These are phyloP conservation scores for Atopsyche davidsoni DNA, from an alignment of 1,140 invertebrate genomes.

Conservation along the genomic window DNA sequence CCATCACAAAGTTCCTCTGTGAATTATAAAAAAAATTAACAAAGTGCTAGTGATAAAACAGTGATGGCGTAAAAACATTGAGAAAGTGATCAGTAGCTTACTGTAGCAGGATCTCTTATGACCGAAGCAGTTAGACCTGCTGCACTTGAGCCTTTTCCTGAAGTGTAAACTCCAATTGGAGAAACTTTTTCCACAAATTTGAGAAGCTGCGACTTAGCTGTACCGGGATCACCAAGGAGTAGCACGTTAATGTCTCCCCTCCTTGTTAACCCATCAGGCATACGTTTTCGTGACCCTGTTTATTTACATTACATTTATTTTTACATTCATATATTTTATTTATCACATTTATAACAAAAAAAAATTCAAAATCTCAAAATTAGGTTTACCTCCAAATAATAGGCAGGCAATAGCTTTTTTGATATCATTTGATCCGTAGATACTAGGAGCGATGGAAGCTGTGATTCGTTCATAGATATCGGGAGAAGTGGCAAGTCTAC, in stretches of 20 bases:
- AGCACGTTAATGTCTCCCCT: conserved; percentile 97
- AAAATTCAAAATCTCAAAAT: conserved; percentile 1
- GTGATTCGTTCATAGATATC: conserved; percentile 89
- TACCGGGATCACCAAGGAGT: conserved; percentile 96
- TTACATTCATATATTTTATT: not conserved
- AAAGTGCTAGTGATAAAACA: conserved; percentile 2
- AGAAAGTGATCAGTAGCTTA: too few relatives aligned
- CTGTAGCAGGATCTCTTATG: conserved; percentile 84
- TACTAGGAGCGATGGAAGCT: conserved; percentile 93
- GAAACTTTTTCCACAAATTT: conserved; percentile 97
- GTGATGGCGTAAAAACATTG: too few relatives aligned
- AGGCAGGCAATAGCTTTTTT: conserved; percentile 97
- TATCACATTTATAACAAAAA: not conserved
- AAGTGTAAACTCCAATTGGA: conserved; percentile 96
- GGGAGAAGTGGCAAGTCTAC: conserved; percentile 72
- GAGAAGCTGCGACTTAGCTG: conserved; percentile 95
- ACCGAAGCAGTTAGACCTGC: conserved; percentile 98
- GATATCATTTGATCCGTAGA: conserved; percentile 91
- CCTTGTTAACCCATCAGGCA: conserved; percentile 92
- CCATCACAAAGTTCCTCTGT: conserved; percentile 96
- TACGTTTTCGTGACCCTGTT: conserved; percentile 68
- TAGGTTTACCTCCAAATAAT: conserved; percentile 75
- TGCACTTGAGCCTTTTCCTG: conserved; percentile 97
- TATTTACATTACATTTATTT: not conserved
- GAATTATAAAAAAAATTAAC: conserved; percentile 7